Percentiles rank a stretch among this genome's conserved stretches.
Evolutionary conservation across 2,888 invertebrate genomes (phyloP).

Genomic region (Pristionchus fissidentatus): DNA sequence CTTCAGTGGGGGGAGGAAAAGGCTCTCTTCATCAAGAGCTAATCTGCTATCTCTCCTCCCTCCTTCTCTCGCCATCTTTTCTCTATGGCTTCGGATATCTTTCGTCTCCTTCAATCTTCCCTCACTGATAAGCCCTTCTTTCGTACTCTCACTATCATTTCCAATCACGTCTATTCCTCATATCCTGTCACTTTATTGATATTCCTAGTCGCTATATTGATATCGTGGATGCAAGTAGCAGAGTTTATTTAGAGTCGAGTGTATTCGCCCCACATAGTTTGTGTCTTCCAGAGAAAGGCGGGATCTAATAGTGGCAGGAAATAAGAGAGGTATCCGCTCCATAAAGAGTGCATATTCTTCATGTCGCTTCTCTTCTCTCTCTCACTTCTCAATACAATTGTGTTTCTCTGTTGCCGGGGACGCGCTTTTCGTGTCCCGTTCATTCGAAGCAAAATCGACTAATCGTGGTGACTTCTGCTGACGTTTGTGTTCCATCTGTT

Average conservation of each 20-base stretch:
- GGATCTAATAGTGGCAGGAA: conserved; percentile 43
- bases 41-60: conserved; percentile 39
- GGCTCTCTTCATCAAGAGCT: conserved; percentile 38
- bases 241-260: neutral
- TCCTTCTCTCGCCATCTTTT: conserved; percentile 38
- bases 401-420: conserved; percentile 31
- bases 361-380: conserved; percentile 17
- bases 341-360: conserved; percentile 40
- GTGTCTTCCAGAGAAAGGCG: conserved; percentile 7
- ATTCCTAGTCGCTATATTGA: neutral
- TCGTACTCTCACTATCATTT: conserved; percentile 41
- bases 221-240: neutral
- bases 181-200: neutral
- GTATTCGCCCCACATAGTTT: conserved; percentile 11
- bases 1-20: neutral
- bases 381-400: conserved; percentile 34
- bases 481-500: neutral
- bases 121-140: conserved; percentile 42
- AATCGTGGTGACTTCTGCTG: neutral
- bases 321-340: conserved; percentile 20
- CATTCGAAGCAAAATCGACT: neutral
- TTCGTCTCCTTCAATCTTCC: neutral
- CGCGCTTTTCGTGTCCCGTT: neutral
- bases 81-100: conserved; percentile 45
- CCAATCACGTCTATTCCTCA: conserved; percentile 17